Evolutionary conservation across 2,888 invertebrate species (phyloP).

Genomic region (Leptodirus hochenwartii): DNA sequence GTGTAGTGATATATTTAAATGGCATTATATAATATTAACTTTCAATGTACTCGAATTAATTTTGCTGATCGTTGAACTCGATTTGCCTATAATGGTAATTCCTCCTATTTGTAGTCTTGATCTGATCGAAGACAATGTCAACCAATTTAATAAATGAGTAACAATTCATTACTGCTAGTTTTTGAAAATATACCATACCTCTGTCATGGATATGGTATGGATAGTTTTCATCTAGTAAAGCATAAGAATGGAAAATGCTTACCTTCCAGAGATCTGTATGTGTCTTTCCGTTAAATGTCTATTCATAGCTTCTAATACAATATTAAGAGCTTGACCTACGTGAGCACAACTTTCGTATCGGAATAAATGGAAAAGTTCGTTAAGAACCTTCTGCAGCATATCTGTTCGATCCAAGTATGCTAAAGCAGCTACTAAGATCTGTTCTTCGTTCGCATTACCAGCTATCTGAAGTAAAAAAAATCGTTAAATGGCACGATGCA

Average conservation of each 20-base stretch:
- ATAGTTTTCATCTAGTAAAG: too few species aligned
- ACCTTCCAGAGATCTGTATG: constrained; percentile 87
- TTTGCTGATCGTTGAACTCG: too few species aligned
- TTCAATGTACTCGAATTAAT: too few species aligned
- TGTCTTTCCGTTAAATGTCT: constrained; percentile 70
- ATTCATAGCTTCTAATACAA: constrained; percentile 82
- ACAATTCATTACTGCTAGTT: too few species aligned
- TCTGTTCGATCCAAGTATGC: constrained; percentile 74
- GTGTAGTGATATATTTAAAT: too few species aligned
- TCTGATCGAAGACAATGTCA: too few species aligned
- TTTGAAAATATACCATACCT: too few species aligned
- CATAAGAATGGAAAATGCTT: constrained; percentile 12
- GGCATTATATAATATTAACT: too few species aligned
- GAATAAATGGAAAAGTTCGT: constrained; percentile 77
- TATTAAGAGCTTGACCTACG: constrained; percentile 54
- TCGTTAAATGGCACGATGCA: constrained; percentile 7
- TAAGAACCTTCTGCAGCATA: constrained; percentile 67
- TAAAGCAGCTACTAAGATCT: constrained; percentile 69
- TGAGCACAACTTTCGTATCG: constrained; percentile 65
- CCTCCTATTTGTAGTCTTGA: too few species aligned
- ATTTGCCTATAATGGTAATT: too few species aligned
- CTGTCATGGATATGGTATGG: too few species aligned
- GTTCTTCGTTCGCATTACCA: constrained; percentile 80
- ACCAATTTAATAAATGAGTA: too few species aligned
- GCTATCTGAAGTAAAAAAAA: constrained; percentile 43